Evolutionary conservation across 1,140 invertebrate species (phyloP).

Genomic region (Hyposmocoma kahamanoa): DNA sequence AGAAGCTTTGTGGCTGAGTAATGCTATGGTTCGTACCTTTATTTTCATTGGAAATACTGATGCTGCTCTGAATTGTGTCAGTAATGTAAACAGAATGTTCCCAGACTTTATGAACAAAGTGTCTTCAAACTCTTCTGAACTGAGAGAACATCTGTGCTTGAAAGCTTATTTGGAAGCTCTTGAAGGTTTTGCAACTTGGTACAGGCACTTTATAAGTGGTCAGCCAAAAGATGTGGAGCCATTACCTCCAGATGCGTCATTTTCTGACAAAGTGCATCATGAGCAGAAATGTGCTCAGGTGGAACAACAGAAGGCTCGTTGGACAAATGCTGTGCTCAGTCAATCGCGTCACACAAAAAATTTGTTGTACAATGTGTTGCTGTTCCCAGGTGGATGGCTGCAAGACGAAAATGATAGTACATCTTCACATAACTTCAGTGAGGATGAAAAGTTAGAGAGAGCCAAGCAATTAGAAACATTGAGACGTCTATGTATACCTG

Average conservation of each 20-base stretch:
- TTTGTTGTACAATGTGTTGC: slow-evolving; percentile 89
- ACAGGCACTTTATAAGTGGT: slow-evolving; percentile 85
- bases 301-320: slow-evolving; percentile 83
- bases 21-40: slow-evolving; percentile 91
- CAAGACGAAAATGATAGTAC: slow-evolving; percentile 78
- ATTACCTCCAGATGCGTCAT: slow-evolving; percentile 77
- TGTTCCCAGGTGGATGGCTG: slow-evolving; percentile 94
- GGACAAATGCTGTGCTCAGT: slow-evolving; percentile 75
- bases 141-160: slow-evolving; percentile 85
- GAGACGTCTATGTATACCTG: slow-evolving; percentile 87
- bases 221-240: slow-evolving; percentile 80
- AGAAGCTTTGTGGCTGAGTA: slow-evolving; percentile 89
- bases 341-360: slow-evolving; percentile 77
- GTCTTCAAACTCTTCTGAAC: slow-evolving; percentile 71
- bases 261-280: slow-evolving; percentile 90
- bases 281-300: slow-evolving; percentile 88
- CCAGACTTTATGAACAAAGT: slow-evolving; percentile 49
- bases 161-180: slow-evolving; percentile 88
- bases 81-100: slow-evolving; percentile 65
- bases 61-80: slow-evolving; percentile 72
- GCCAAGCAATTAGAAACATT: slow-evolving; percentile 81
- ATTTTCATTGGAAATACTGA: slow-evolving; percentile 68
- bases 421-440: slow-evolving; percentile 50
- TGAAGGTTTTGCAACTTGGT: slow-evolving; percentile 93
- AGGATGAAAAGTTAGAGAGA: slow-evolving; percentile 71